Conservation (phyloP, 2,113 vertebrate genomes). For the Stigmatopora nigra region DNA sequence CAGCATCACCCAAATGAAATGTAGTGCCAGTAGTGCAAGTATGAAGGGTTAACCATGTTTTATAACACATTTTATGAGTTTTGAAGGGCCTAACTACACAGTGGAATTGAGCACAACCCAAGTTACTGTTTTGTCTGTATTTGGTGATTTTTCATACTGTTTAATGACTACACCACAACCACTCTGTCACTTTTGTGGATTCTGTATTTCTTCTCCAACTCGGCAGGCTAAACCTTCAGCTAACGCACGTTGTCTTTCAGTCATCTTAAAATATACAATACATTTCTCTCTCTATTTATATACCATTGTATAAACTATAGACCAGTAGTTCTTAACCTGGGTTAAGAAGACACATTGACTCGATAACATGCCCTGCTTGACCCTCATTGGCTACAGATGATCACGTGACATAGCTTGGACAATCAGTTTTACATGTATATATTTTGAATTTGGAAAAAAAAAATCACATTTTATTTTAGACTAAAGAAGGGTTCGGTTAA, state of each 20-base stretch:
- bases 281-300: too few relatives aligned
- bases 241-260: conserved; percentile 23
- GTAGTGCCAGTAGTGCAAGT: not conserved
- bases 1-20: too few relatives aligned
- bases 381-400: too few relatives aligned
- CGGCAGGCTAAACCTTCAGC: not conserved
- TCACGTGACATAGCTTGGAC: too few relatives aligned
- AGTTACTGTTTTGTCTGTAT: conserved; percentile 16
- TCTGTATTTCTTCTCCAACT: conserved; percentile 10
- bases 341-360: too few relatives aligned
- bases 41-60: conserved; percentile 1
- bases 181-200: conserved; percentile 14
- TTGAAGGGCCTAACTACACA: not conserved
- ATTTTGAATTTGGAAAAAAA: too few relatives aligned
- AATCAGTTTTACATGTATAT: too few relatives aligned
- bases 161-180: conserved; percentile 6
- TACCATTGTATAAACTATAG: too few relatives aligned
- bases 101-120: not conserved
- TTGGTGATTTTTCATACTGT: not conserved
- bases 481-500: too few relatives aligned
- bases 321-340: too few relatives aligned
- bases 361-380: too few relatives aligned
- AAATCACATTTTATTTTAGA: too few relatives aligned
- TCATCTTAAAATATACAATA: conserved; percentile 2
- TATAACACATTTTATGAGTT: not conserved